Evolutionary conservation across 1,140 invertebrate species (phyloP).

Genomic region (Bombus turneri): DNA sequence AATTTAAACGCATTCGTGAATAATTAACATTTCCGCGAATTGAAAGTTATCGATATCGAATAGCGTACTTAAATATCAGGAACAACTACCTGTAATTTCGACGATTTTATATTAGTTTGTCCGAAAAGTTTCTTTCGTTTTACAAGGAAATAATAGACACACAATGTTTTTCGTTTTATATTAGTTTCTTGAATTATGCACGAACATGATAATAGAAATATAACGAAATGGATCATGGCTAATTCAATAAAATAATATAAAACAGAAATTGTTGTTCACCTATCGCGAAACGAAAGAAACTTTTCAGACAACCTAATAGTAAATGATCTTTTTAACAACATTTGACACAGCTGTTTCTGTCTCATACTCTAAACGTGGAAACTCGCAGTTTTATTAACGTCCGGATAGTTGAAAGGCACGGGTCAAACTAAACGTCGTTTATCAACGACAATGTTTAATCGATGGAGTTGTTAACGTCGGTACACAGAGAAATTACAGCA

Average conservation of each 20-base stretch:
- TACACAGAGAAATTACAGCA: not conserved
- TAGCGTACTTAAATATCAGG: not conserved
- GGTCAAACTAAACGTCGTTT: not conserved
- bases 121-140: no score
- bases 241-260: no score
- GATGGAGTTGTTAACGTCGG: not conserved
- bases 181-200: no score
- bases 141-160: no score
- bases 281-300: no score
- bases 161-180: no score
- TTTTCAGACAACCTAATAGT: no score
- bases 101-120: no score
- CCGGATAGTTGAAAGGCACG: not conserved
- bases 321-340: no score
- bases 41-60: not conserved
- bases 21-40: not conserved
- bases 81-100: not conserved
- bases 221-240: no score
- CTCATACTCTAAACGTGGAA: not conserved
- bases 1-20: not conserved
- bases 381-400: not conserved
- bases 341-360: not conserved
- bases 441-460: not conserved
- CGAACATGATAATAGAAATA: no score
- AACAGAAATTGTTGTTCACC: no score